Conservation (phyloP, 2,797 vertebrate genomes). For the Phylloscopus collybita region DNA sequence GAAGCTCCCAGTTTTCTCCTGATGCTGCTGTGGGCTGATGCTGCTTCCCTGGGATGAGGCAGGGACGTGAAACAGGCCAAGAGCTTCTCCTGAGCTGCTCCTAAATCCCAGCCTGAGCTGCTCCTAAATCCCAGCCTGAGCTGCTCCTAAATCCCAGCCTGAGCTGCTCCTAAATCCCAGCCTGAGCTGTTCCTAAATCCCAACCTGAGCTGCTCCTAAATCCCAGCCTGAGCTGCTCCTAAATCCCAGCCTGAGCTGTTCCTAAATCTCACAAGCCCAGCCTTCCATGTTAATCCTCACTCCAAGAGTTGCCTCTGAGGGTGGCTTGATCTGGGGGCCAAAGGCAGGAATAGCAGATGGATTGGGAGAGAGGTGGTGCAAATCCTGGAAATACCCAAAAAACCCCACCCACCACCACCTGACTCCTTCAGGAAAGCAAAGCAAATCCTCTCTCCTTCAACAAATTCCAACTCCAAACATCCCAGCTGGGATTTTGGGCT, state of each 20-base stretch:
- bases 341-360: not conserved
- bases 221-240: not conserved
- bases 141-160: not conserved
- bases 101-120: not conserved
- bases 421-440: not conserved
- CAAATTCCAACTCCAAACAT: not conserved
- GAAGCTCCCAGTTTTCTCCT: slow-evolving; percentile 48
- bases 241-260: not conserved
- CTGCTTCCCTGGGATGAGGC: not conserved
- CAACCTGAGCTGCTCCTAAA: not conserved
- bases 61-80: not conserved
- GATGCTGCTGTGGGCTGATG: slow-evolving; percentile 52
- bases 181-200: not conserved
- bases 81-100: not conserved
- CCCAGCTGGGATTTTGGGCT: not conserved
- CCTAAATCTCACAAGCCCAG: not conserved
- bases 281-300: not conserved
- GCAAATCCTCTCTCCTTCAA: not conserved
- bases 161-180: not conserved
- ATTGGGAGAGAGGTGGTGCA: not conserved
- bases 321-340: slow-evolving; percentile 7
- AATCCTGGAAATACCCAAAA: not conserved
- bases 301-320: not conserved
- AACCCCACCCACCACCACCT: not conserved
- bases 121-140: not conserved